Conservation (phyloP, 2,797 vertebrate species). For the Acanthurus lineatus region DNA sequence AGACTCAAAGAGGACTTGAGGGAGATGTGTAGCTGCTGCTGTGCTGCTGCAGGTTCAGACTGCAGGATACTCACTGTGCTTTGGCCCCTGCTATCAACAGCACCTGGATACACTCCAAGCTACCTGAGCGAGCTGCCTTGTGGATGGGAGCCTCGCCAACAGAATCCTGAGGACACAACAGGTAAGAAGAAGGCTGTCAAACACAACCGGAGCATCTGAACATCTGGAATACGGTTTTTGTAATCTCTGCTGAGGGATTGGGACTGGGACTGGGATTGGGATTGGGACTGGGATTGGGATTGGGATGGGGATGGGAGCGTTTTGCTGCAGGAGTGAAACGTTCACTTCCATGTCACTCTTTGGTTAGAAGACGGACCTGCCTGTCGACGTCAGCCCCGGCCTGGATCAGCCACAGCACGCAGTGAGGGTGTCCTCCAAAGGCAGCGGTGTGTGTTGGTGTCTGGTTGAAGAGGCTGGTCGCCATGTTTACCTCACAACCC, state of each 20-base stretch:
- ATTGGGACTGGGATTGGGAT: neutral
- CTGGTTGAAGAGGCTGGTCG: constrained; percentile 92
- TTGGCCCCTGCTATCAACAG: constrained; percentile 93
- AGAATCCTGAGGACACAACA: constrained; percentile 90
- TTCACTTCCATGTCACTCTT: too few relatives aligned
- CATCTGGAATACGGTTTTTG: neutral
- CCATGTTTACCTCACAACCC: constrained; percentile 91
- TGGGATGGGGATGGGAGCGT: neutral
- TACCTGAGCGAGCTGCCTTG: constrained; percentile 96
- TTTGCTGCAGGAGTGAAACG: too few relatives aligned
- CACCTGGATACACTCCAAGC: constrained; percentile 93
- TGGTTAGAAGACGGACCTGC: constrained; percentile 85
- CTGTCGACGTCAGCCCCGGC: constrained; percentile 94
- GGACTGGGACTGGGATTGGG: neutral
- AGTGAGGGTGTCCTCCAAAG: constrained; percentile 94
- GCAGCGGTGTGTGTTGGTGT: constrained; percentile 95
- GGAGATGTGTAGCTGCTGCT: constrained; percentile 10
- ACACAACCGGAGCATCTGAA: neutral
- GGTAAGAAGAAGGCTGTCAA: neutral
- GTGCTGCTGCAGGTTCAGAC: constrained; percentile 18
- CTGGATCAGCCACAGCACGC: constrained; percentile 94
- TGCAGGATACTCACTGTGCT: constrained; percentile 90
- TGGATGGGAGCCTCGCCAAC: constrained; percentile 96
- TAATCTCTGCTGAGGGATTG: too few relatives aligned
- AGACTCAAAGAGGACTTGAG: neutral